These are phyloP conservation scores for Araneus ventricosus DNA, from an alignment of 1,140 invertebrate species.

Conservation along the genomic window DNA sequence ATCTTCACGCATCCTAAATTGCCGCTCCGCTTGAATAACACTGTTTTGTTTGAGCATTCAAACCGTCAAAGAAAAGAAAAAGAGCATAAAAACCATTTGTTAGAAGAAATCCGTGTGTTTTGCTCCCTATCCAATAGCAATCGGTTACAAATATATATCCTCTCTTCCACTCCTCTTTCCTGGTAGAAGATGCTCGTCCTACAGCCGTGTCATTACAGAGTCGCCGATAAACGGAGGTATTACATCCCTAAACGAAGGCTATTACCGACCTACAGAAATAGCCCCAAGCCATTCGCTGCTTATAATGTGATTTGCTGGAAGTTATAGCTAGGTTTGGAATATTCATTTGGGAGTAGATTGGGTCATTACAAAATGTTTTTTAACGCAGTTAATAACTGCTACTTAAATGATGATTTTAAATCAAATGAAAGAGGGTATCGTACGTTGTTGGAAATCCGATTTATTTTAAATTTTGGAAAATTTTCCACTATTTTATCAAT, in stretches of 20 bases:
- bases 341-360: neutral
- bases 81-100: conserved; percentile 44
- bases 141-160: conserved; percentile 48
- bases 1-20: conserved; percentile 50
- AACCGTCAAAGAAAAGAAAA: conserved; percentile 23
- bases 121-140: conserved; percentile 46
- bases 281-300: neutral
- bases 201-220: conserved; percentile 38
- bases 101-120: conserved; percentile 9
- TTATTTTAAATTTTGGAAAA: no score
- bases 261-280: conserved; percentile 14
- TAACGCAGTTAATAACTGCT: no score
- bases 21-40: conserved; percentile 15
- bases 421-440: no score
- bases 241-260: conserved; percentile 49
- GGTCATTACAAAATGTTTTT: no score
- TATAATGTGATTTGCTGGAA: neutral
- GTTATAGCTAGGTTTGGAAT: neutral
- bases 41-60: conserved; percentile 21
- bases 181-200: neutral
- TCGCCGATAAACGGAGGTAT: conserved; percentile 43
- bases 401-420: no score
- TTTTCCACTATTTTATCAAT: no score
- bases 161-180: neutral
- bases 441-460: no score